A percentile compares a stretch with the other conserved stretches of the same genome.
Conservation (phyloP, 2,113 vertebrate genomes). For the Eidolon helvum region DNA sequence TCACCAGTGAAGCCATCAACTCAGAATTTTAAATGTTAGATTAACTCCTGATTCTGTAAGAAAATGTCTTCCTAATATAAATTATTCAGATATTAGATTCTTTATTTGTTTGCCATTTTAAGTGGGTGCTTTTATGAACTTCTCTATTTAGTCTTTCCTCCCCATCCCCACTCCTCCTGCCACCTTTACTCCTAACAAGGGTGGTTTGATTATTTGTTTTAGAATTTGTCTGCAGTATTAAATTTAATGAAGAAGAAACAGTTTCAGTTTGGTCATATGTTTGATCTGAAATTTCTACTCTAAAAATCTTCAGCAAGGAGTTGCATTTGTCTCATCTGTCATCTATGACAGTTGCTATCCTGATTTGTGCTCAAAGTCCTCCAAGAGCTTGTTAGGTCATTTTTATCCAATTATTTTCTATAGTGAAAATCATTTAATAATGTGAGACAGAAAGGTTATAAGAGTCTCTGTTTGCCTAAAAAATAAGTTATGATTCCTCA, state of each 20-base stretch:
- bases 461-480: neutral
- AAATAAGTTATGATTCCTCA: neutral
- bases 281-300: conserved; percentile 11
- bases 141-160: neutral
- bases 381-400: conserved; percentile 46
- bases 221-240: neutral
- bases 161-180: rapidly evolving
- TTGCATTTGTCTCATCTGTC: conserved; percentile 23
- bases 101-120: neutral
- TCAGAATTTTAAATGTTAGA: neutral
- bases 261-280: neutral
- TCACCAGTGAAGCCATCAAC: neutral
- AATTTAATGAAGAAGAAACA: neutral
- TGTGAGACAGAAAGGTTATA: neutral
- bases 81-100: neutral
- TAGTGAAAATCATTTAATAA: conserved; percentile 25
- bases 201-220: neutral
- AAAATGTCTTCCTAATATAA: neutral
- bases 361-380: neutral
- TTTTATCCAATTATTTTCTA: conserved; percentile 41
- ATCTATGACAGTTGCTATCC: neutral
- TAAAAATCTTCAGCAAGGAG: neutral
- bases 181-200: neutral
- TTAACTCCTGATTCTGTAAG: neutral
- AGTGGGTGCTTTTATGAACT: neutral